Conservation (phyloP, 1,140 invertebrate species). For the Galleria mellonella region DNA sequence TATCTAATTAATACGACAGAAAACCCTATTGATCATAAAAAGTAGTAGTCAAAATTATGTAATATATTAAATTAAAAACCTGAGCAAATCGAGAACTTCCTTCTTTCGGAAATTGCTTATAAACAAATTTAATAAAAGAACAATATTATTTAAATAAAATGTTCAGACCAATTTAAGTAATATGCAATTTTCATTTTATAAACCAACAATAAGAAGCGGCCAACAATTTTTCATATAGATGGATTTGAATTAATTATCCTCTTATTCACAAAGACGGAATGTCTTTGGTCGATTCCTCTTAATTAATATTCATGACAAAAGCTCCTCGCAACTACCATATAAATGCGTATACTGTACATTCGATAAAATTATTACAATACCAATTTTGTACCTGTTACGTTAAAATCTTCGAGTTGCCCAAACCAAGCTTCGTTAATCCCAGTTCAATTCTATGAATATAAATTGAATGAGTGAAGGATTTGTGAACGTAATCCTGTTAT, state of each 20-base stretch:
- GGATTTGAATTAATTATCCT: conserved; percentile 8
- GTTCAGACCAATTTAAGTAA: too few species aligned
- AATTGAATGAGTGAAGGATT: conserved; percentile 14
- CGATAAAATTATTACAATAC: neutral
- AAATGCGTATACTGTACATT: neutral
- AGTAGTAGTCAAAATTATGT: too few species aligned
- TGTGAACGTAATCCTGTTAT: conserved; percentile 16
- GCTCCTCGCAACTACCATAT: neutral
- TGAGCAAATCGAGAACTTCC: too few species aligned
- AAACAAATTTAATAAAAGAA: too few species aligned
- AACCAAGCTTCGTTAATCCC: conserved; percentile 11
- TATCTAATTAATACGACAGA: too few species aligned
- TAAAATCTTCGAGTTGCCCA: neutral
- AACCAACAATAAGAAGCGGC: too few species aligned
- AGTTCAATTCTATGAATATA: conserved; percentile 18
- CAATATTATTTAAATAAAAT: too few species aligned
- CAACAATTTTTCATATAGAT: too few species aligned
- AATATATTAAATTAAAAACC: too few species aligned
- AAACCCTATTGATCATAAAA: too few species aligned
- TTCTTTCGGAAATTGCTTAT: too few species aligned
- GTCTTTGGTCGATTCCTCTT: conserved; percentile 3
- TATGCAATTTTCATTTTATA: too few species aligned
- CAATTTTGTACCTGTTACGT: neutral
- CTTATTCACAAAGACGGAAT: conserved; percentile 11
- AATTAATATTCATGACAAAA: conserved; percentile 16